A percentile compares a stretch with the other conserved stretches of the same genome.
phyloP scores from a whole-genome alignment of 2,888 invertebrate species.

The Macrosoma leucophasiata region DNA sequence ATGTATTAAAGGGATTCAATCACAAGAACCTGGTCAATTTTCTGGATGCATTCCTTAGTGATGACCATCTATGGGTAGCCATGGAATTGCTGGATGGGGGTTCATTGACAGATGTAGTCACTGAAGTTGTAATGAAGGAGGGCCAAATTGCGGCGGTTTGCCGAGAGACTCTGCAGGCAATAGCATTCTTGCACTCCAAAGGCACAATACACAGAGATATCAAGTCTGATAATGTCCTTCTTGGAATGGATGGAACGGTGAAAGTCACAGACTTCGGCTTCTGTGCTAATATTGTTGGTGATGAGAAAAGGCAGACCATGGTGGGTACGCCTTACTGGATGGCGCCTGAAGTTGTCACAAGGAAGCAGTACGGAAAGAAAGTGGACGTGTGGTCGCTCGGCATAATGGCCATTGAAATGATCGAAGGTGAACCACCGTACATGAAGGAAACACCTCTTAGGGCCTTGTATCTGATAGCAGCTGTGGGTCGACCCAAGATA shows the following conservation, averaged over 20 bases:
- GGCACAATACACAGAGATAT: slow-evolving; percentile 97
- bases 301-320: slow-evolving; percentile 97
- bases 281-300: slow-evolving; percentile 96
- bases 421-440: slow-evolving; percentile 98
- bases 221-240: slow-evolving; percentile 96
- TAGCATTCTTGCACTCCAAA: slow-evolving; percentile 91
- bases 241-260: slow-evolving; percentile 94
- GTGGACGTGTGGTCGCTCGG: slow-evolving; percentile 96
- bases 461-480: slow-evolving; percentile 96
- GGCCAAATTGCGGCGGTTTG: slow-evolving; percentile 97
- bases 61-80: slow-evolving; percentile 95
- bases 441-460: slow-evolving; percentile 94
- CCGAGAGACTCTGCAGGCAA: slow-evolving; percentile 87
- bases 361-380: slow-evolving; percentile 95
- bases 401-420: slow-evolving; percentile 97
- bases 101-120: slow-evolving; percentile 96
- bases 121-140: slow-evolving; percentile 97
- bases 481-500: slow-evolving; percentile 94
- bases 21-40: slow-evolving; percentile 98
- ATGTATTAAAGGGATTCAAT: slow-evolving; percentile 91
- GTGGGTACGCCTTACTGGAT: slow-evolving; percentile 99
- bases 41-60: slow-evolving; percentile 92
- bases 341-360: slow-evolving; percentile 95
- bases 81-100: slow-evolving; percentile 98
- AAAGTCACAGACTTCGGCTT: slow-evolving; percentile 98